Evolutionary conservation across 2,113 vertebrate species (phyloP).

Genomic region (Oxyruncus cristatus): DNA sequence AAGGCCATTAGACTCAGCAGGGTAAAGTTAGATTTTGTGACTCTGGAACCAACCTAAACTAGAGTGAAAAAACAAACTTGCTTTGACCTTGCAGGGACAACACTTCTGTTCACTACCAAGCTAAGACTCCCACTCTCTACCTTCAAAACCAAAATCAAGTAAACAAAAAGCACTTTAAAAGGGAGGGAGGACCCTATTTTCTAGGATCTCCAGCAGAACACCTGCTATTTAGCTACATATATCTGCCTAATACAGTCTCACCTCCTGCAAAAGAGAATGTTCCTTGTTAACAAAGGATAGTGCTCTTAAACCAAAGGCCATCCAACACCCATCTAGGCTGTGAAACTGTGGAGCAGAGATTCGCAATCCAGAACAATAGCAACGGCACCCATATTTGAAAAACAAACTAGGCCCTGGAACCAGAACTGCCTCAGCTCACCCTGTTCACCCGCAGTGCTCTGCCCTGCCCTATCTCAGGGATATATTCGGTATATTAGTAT

Average conservation of each 20-base stretch:
- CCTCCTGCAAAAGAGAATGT: neutral
- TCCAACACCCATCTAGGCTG: neutral
- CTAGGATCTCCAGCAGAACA: neutral
- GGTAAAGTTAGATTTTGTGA: neutral
- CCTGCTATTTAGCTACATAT: rapidly evolving
- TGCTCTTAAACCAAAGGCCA: neutral
- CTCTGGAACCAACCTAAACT: neutral
- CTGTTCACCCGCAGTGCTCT: neutral
- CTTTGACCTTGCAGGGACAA: neutral
- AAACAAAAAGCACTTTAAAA: neutral
- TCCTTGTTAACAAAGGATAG: neutral
- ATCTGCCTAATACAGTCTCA: neutral
- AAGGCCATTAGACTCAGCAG: neutral
- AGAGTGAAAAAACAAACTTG: neutral
- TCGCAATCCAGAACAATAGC: neutral
- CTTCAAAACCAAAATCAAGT: neutral
- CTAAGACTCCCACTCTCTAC: neutral
- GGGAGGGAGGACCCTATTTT: neutral
- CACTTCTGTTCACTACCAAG: neutral
- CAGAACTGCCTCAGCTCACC: neutral
- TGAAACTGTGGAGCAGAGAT: neutral
- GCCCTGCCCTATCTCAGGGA: neutral
- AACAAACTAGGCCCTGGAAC: neutral
- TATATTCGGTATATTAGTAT: neutral
- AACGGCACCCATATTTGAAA: neutral